Base-by-base conservation (phyloP, 1,140 invertebrate genomes). In the Babylonia areolata region DNA sequence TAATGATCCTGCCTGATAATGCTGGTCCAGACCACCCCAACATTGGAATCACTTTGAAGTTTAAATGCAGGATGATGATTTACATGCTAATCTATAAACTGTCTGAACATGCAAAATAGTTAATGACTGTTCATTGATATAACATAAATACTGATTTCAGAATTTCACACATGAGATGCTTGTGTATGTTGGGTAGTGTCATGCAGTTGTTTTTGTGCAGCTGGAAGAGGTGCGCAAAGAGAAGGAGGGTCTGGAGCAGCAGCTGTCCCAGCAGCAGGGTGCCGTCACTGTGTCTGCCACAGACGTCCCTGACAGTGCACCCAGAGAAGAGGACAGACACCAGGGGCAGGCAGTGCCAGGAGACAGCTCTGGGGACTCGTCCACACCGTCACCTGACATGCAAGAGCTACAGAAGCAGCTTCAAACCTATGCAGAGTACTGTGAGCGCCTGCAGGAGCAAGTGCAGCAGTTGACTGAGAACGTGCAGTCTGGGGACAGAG, bases 381-480 rank as follows among this genome's bases (percentile, higher is more conserved):
- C 33, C 2, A 54, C 75, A 31, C 46, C 75, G 31, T 77, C 84
- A 46, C 33, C 46, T 78, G 79, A 88, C 35, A 15, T 86, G 37
- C 80, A 85, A 69, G 86, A 89, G 33, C 40, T 90, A 1, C 75
- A 88, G 78, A 46, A 17, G 20, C 88, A 91, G 84, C 33, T 91
- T 1, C 37, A 87, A 37, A 73, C 89, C 12, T 89, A 89, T 87
- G 46, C 83, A 86, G 90, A 92, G 75, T 91, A 88, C 75, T 85
- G 86, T 54, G 84, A 90, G 39, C 90, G 91, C 79, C 73, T 92
- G 12, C 91, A 92, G 77, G 85, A 89, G 64, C 90, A 91, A 64
- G 85, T 90, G 28, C 90, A 91, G 80, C 79, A 40, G 54, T 82
- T 91, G 9, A 91, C 89, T 33, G 91, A 91, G 71, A 83, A 51